Evolutionary conservation across 1,140 invertebrate species (phyloP).

Genomic region (Zaprionus lachaisei): DNA sequence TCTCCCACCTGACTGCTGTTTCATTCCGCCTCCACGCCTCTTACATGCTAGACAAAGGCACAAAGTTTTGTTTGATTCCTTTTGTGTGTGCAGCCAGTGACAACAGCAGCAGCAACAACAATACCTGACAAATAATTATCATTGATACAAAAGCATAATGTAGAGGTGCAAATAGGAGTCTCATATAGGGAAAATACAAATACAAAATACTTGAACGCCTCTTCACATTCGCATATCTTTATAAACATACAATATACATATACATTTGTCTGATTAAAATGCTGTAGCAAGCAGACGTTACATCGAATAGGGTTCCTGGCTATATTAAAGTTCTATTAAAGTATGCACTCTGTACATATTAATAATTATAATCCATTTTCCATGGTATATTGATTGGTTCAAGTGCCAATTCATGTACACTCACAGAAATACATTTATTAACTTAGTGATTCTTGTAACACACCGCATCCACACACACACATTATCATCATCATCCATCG

Average conservation of each 20-base stretch:
- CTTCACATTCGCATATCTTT: slow-evolving; percentile 17
- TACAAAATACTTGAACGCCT: slow-evolving; percentile 39
- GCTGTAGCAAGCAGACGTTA: slow-evolving; percentile 7
- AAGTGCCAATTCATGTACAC: background rate
- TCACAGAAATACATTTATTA: slow-evolving; percentile 1
- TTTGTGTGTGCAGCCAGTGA: slow-evolving; percentile 74
- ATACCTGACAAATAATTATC: slow-evolving; percentile 73
- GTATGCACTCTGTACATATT: background rate
- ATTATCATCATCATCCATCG: background rate
- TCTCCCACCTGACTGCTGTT: background rate
- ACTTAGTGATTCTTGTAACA: background rate
- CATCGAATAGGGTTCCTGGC: too few relatives aligned
- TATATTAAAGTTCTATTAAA: too few relatives aligned
- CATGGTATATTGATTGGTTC: background rate
- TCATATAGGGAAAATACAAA: slow-evolving; percentile 49
- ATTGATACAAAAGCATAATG: slow-evolving; percentile 78
- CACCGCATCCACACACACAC: background rate
- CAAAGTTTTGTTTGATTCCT: slow-evolving; percentile 83
- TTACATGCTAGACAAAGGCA: slow-evolving; percentile 69
- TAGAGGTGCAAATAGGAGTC: slow-evolving; percentile 22
- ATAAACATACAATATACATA: slow-evolving; percentile 45
- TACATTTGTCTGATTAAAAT: slow-evolving; percentile 78
- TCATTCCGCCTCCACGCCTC: background rate
- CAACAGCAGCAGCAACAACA: slow-evolving; percentile 43
- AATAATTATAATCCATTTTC: slow-evolving; percentile 1